These are phyloP conservation scores for Myiozetetes cayanensis DNA, from an alignment of 2,113 vertebrate genomes.

Conservation along the genomic window DNA sequence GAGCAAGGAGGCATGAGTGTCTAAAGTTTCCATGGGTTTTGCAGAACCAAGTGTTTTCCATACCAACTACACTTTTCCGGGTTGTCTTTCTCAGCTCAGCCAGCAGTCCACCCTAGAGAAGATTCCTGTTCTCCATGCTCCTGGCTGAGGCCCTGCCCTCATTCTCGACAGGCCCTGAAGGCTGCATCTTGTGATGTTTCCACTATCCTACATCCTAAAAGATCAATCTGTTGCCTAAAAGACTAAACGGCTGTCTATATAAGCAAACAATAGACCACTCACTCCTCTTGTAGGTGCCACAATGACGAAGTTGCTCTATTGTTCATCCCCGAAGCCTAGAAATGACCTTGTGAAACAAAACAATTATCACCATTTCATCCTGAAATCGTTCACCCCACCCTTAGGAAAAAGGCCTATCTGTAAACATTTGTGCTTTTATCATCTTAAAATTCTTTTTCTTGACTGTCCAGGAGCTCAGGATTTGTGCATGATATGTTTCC, in stretches of 20 bases:
- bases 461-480: not conserved
- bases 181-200: not conserved
- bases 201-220: too few species aligned
- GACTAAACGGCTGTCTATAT: not conserved
- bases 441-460: not conserved
- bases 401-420: not conserved
- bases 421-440: slow-evolving; percentile 17
- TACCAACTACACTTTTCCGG: not conserved
- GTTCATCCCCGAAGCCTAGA: not conserved
- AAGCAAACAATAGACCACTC: not conserved
- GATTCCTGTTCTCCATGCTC: not conserved
- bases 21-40: not conserved
- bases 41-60: not conserved
- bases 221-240: not conserved
- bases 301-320: not conserved
- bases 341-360: not conserved
- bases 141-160: not conserved
- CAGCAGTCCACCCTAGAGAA: not conserved
- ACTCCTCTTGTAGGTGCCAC: not conserved
- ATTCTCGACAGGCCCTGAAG: not conserved
- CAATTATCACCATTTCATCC: not conserved
- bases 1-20: not conserved
- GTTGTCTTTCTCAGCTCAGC: not conserved
- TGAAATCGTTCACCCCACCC: not conserved
- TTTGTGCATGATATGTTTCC: not conserved